Conservation (phyloP, 2,113 vertebrate genomes). For the Pardalotus punctatus region DNA sequence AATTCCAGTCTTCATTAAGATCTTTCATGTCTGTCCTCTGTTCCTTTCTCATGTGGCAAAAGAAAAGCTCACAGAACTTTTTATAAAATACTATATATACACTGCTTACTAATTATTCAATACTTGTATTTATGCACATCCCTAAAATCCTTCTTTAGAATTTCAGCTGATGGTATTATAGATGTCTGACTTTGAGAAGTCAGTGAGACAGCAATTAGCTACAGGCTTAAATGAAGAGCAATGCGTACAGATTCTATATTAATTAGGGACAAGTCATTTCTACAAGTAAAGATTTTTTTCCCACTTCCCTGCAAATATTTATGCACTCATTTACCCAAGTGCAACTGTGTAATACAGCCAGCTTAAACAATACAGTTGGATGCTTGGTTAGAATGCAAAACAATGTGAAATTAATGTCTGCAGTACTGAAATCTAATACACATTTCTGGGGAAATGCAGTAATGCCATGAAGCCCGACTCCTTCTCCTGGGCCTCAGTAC, state of each 20-base stretch:
- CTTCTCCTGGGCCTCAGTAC: slow-evolving; percentile 34
- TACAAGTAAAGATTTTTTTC: background rate
- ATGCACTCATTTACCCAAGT: background rate
- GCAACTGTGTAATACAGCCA: background rate
- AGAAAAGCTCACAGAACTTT: background rate
- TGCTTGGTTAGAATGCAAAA: slow-evolving; percentile 6
- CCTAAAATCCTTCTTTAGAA: background rate
- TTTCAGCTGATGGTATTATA: background rate
- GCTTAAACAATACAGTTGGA: background rate
- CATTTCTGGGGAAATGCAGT: background rate
- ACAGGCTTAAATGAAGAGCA: slow-evolving; percentile 2
- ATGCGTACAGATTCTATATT: background rate
- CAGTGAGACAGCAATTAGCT: background rate
- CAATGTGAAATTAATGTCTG: background rate
- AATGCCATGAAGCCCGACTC: background rate
- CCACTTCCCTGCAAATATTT: slow-evolving; percentile 1
- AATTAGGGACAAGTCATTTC: background rate
- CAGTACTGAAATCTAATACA: background rate
- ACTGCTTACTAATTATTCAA: background rate
- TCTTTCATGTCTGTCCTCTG: background rate
- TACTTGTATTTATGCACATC: background rate
- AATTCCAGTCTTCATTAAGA: background rate
- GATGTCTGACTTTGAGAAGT: background rate
- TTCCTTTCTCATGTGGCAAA: background rate
- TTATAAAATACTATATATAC: background rate